Evolutionary conservation across 2,888 invertebrate genomes (phyloP), one percentile per base, ranked within the genome.

Genomic region (Cheilosia vulpina): DNA sequence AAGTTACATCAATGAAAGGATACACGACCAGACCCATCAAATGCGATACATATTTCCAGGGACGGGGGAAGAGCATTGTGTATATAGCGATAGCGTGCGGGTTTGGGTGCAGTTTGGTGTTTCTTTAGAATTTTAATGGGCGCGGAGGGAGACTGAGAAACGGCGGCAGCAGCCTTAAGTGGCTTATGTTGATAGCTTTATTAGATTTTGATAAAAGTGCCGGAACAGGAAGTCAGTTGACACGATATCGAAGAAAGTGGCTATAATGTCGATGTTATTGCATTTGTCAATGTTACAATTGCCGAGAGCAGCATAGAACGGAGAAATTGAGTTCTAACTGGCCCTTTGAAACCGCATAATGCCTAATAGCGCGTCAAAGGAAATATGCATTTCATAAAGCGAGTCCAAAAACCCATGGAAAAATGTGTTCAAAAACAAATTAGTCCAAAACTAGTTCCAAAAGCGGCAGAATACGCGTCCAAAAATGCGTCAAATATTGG

Each of bases 1-100:
- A 91, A 92, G 92, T 91, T 91, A 89, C 91, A 90, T 88, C 88
- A 76, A 73, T 82, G 77, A 81, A 87, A 73, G 71, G 82, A 78
- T 85, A 75, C 72, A 72, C 65, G 19, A 34, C n/a, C 38, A 38
- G 38, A 17, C 45, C n/a, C 45, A 60, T 69, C 65, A 66, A 50
- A 72, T 43, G 72, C 55, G 66, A 81, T 72, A 63, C 38, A 38
- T 53, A 57, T 52, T 65, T 19, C 43, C 43, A 52, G 41, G 52
- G 24, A 41, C 19, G 45, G 55, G 50, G 68, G 13, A 53, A 9
- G 24, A 87, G 87, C 68, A 83, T 81, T 81, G 82, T 88, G 52
- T 24, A 0, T 34, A 34, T 34, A 13, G 38, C 38, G 38, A 38
- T 13, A 27, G 89, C 88, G 88, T 88, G 88, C 53, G 21, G 19